Base-by-base conservation (phyloP, 1,140 invertebrate genomes). In the Leptinotarsa texana region DNA sequence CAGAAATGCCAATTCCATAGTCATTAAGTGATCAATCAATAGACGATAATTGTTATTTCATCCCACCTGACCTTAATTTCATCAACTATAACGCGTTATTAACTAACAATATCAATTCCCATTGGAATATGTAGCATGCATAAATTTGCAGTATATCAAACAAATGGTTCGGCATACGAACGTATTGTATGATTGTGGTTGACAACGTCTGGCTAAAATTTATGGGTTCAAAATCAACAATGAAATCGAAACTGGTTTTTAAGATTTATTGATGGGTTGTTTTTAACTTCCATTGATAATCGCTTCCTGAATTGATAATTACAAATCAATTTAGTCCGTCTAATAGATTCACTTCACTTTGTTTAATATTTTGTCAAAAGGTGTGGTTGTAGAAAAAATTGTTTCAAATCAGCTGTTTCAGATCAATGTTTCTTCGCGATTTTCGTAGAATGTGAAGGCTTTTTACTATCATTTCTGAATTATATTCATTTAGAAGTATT, bases 81-180 rank as follows among this genome's bases (percentile, higher is more conserved):
- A 67, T 67, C 65, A 67, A 27, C 18, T 27, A n/a, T 42, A 67
- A 42, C 42, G 3, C 24, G 27, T 67, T 33, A 42, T 42, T 42
- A 67, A 27, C 51, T 27, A 67, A 67, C 65, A 67, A 33, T 67
- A 67, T 67, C 65, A 13, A 42, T 18, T 27, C 42, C 27, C 1
- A 42, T 17, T 67, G 65, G 65, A 42, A 67, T 67, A 67, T 67
- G n/a, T 67, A 27, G 65, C 8, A 67, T 67, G 42, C 65, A 67
- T 67, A 67, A 42, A 67, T 67, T 67, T 67, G 24, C 65, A 67
- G 42, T 67, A 22, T 67, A 67, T 67, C 22, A 67, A 67, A 67
- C 27, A 42, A 33, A 27, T 67, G 51, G 3, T 5, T 57, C 2
- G 51, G 51, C 51, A 57, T 57, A 4, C 17, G 17, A 57, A 57